Percentiles rank a stretch among this genome's conserved stretches.
Evolutionary conservation across 2,888 invertebrate species (phyloP).

Genomic region (Caenorhabditis becei): DNA sequence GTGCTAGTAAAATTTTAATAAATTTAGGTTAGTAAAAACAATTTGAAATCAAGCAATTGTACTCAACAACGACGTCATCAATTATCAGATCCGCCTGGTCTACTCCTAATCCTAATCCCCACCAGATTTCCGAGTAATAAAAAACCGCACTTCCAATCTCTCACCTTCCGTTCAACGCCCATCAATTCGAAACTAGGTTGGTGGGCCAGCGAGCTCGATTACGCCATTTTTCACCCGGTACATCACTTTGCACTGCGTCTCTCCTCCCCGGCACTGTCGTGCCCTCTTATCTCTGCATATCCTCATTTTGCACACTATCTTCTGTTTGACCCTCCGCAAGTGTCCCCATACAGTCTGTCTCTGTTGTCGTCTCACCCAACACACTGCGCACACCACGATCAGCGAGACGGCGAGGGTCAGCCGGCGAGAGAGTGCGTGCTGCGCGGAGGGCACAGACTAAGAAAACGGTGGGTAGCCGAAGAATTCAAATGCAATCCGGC

Average conservation of each 20-base stretch:
- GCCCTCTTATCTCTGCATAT: constrained; percentile 1
- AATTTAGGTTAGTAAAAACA: too few species aligned
- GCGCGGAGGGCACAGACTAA: constrained; percentile 21
- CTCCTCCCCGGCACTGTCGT: neutral
- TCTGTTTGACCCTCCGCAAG: constrained; percentile 31
- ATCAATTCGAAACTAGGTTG: constrained; percentile 24
- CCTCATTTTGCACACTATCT: neutral
- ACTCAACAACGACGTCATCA: neutral
- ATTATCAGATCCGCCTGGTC: neutral
- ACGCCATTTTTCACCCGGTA: constrained; percentile 45
- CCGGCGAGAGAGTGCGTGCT: constrained; percentile 5
- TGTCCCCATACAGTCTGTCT: constrained; percentile 47
- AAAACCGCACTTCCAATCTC: neutral
- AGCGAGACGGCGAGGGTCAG: constrained; percentile 22
- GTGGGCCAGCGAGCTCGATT: constrained; percentile 14
- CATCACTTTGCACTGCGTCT: constrained; percentile 22
- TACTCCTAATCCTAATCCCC: constrained; percentile 9
- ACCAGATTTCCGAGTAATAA: constrained; percentile 11
- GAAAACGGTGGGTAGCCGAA: constrained; percentile 58
- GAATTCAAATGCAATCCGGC: constrained; percentile 57
- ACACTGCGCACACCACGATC: constrained; percentile 7
- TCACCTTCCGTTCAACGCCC: neutral
- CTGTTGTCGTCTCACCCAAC: constrained; percentile 16
- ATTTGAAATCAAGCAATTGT: too few species aligned
- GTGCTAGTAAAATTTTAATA: too few species aligned